Conservation (phyloP, 2,797 vertebrate species). For the Mus caroli region DNA sequence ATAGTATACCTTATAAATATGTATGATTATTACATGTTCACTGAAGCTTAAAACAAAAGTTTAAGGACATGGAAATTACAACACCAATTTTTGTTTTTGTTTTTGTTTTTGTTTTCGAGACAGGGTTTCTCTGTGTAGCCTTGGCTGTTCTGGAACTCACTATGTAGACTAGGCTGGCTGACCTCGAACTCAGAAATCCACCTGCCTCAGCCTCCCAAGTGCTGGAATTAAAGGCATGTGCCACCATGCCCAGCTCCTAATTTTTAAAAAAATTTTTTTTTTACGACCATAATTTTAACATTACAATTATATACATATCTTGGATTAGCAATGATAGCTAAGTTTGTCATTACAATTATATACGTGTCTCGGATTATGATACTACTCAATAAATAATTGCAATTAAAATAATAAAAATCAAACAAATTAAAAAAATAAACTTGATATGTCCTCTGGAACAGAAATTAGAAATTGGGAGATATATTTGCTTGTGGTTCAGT, state of each 20-base stretch:
- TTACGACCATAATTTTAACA: neutral
- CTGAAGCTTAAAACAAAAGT: neutral
- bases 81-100: no score
- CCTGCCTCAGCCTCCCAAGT: no score
- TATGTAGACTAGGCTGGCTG: no score
- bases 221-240: no score
- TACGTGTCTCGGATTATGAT: neutral
- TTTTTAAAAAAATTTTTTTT: no score
- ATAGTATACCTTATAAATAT: neutral
- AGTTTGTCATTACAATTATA: neutral
- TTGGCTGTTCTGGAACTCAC: no score
- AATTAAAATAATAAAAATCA: slow-evolving; percentile 11
- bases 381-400: neutral
- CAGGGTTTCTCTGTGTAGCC: no score
- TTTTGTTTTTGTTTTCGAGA: no score
- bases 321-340: neutral
- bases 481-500: neutral
- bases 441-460: neutral
- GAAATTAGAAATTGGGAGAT: neutral
- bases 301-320: neutral
- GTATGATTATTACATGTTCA: neutral
- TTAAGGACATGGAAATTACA: neutral
- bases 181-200: no score
- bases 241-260: no score
- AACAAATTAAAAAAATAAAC: neutral